Percentiles rank a stretch among this genome's conserved stretches.
phyloP scores from a whole-genome alignment of 1,140 invertebrate genomes.

The Leptoteleia sp. region DNA sequence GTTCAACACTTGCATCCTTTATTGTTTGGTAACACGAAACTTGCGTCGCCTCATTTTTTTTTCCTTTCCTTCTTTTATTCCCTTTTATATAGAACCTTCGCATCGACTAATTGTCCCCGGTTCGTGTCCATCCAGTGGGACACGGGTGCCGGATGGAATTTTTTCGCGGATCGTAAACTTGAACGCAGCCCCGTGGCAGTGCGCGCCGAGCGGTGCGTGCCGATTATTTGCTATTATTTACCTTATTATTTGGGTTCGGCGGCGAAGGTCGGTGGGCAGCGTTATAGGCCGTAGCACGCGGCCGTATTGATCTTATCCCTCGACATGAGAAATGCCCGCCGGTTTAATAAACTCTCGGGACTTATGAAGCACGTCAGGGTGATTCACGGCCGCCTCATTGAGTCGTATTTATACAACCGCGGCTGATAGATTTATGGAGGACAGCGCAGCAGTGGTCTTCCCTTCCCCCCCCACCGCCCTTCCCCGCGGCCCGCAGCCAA shows the following conservation, averaged over 20 bases:
- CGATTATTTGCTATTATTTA: slow-evolving; percentile 75
- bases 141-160: too few species aligned
- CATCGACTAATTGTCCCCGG: too few species aligned
- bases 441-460: slow-evolving; percentile 80
- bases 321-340: slow-evolving; percentile 82
- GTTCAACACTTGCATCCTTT: slow-evolving; percentile 45
- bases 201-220: slow-evolving; percentile 58
- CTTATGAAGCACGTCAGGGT: slow-evolving; percentile 82
- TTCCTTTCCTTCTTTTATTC: not conserved
- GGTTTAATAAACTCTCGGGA: slow-evolving; percentile 82
- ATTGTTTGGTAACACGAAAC: slow-evolving; percentile 55
- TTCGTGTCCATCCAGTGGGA: too few species aligned
- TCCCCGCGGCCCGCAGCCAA: slow-evolving; percentile 41
- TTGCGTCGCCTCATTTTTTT: not conserved
- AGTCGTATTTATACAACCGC: slow-evolving; percentile 82
- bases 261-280: slow-evolving; percentile 65
- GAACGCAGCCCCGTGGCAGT: slow-evolving; percentile 8
- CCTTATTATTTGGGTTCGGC: slow-evolving; percentile 71
- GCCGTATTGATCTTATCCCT: slow-evolving; percentile 82
- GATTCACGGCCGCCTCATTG: slow-evolving; percentile 82
- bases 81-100: not conserved
- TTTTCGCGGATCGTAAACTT: slow-evolving; percentile 13
- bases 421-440: slow-evolving; percentile 82
- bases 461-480: slow-evolving; percentile 62
- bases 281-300: slow-evolving; percentile 72